Conservation (phyloP, 2,797 vertebrate genomes). For the Pipistrellus nathusii region DNA sequence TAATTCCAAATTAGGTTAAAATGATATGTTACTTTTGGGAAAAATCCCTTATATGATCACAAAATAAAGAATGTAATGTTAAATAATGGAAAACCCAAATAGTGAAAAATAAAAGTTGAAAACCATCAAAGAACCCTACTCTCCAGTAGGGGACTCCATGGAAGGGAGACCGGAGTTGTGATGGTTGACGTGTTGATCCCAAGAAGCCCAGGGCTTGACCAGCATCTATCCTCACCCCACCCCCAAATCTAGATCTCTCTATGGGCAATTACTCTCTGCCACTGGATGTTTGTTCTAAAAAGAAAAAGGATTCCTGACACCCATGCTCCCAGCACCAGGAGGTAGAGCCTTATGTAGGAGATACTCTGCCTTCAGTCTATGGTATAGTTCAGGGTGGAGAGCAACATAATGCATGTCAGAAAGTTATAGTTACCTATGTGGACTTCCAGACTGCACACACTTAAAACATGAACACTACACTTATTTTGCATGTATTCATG, state of each 20-base stretch:
- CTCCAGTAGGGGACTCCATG: background rate
- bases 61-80: constrained; percentile 1
- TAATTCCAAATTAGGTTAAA: constrained; percentile 27
- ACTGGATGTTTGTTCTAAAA: background rate
- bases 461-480: background rate
- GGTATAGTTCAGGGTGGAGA: background rate
- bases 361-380: background rate
- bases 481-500: background rate
- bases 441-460: background rate
- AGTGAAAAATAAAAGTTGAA: background rate
- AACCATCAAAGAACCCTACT: background rate
- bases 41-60: constrained; percentile 11
- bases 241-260: background rate
- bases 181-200: background rate
- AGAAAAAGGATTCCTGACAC: background rate
- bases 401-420: background rate
- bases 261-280: background rate
- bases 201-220: background rate
- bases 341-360: background rate
- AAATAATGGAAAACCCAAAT: constrained; percentile 43
- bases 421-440: background rate
- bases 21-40: background rate
- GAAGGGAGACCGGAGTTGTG: background rate
- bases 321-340: rapidly evolving
- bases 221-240: background rate